A percentile compares a stretch with the other conserved stretches of the same genome.
phyloP scores from a whole-genome alignment of 2,113 vertebrate species.

The Pseudorhombus dupliciocellatus region DNA sequence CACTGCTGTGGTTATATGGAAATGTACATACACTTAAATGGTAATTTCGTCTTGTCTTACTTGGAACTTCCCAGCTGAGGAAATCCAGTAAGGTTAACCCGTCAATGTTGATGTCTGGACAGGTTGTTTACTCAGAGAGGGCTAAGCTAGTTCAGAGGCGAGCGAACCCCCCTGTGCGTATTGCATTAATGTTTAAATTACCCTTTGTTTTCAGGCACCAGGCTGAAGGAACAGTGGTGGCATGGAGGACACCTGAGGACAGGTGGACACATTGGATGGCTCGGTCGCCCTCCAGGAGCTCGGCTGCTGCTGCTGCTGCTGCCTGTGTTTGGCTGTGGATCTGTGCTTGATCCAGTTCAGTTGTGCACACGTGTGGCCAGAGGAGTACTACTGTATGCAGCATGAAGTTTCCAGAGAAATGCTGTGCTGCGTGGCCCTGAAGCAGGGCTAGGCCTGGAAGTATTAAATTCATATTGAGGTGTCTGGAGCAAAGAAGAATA shows the following conservation, averaged over 20 bases:
- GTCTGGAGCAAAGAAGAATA: conserved; percentile 11
- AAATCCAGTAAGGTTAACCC: conserved; percentile 14
- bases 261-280: conserved; percentile 44
- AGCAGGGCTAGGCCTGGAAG: conserved; percentile 41
- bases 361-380: conserved; percentile 32
- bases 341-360: conserved; percentile 42
- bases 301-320: conserved; percentile 42
- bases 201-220: conserved; percentile 43
- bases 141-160: neutral
- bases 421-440: conserved; percentile 51
- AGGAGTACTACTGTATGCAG: conserved; percentile 45
- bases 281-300: conserved; percentile 47
- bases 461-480: conserved; percentile 44
- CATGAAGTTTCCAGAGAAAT: conserved; percentile 63
- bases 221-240: conserved; percentile 26
- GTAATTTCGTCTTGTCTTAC: neutral
- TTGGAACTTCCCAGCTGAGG: neutral
- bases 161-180: neutral
- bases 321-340: conserved; percentile 38
- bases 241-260: conserved; percentile 70
- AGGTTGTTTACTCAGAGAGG: conserved; percentile 19
- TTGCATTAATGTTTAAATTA: conserved; percentile 19
- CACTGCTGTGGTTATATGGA: neutral
- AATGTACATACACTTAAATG: accelerated
- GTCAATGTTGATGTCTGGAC: conserved; percentile 23